These are phyloP conservation scores for Laupala kohalensis DNA, from an alignment of 1,140 invertebrate genomes.

Conservation along the genomic window DNA sequence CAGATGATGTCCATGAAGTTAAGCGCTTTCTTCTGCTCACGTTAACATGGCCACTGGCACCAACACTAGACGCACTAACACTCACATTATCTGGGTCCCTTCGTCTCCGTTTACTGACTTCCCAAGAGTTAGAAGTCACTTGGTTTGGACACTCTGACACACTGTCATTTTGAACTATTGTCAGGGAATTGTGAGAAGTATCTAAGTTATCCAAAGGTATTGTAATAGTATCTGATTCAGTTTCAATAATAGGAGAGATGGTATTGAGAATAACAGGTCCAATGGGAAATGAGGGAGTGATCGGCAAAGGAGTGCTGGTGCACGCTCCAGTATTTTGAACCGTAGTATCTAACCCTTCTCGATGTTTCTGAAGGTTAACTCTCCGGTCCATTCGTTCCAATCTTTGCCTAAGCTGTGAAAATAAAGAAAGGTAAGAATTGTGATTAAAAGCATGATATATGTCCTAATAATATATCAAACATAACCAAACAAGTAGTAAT, in stretches of 20 bases:
- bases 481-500: too few species aligned
- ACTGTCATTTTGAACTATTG: background rate
- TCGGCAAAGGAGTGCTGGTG: background rate
- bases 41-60: constrained; percentile 15
- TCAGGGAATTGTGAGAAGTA: background rate
- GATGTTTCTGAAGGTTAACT: constrained; percentile 23
- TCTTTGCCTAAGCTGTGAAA: constrained; percentile 19
- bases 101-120: constrained; percentile 31
- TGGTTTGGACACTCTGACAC: background rate
- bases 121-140: constrained; percentile 11
- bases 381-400: constrained; percentile 30
- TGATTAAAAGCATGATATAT: too few species aligned
- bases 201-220: constrained; percentile 6
- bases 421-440: too few species aligned
- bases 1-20: constrained; percentile 29
- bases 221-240: constrained; percentile 1
- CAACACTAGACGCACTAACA: background rate
- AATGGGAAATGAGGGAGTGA: background rate
- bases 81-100: constrained; percentile 25
- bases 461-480: too few species aligned
- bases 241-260: background rate
- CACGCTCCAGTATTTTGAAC: constrained; percentile 1
- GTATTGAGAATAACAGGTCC: background rate
- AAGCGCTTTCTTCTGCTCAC: constrained; percentile 27
- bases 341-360: constrained; percentile 13